A percentile compares a stretch with the other conserved stretches of the same genome.
Evolutionary conservation across 2,113 vertebrate species (phyloP).

Genomic region (Amphilophus citrinellus): DNA sequence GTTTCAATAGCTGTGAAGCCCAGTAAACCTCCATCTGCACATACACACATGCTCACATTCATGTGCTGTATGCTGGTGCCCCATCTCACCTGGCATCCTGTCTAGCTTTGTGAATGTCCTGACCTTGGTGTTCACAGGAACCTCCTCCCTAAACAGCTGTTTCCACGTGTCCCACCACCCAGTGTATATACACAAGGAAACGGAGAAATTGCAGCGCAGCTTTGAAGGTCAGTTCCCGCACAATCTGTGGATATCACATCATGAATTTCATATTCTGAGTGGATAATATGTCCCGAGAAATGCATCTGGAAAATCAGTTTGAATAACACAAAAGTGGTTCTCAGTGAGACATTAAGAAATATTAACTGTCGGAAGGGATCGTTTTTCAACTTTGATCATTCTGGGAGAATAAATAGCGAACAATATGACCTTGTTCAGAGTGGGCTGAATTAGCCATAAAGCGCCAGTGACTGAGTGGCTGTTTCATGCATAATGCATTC

Average conservation of each 20-base stretch:
- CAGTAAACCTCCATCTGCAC: neutral
- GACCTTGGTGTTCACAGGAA: slow-evolving; percentile 70
- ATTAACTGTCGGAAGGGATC: slow-evolving; percentile 55
- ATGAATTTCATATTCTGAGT: slow-evolving; percentile 48
- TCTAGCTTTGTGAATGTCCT: slow-evolving; percentile 54
- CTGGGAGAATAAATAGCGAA: slow-evolving; percentile 59
- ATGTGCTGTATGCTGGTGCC: neutral
- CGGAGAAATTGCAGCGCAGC: slow-evolving; percentile 11
- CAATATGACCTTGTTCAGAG: slow-evolving; percentile 66
- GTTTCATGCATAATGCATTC: slow-evolving; percentile 64
- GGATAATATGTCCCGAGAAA: slow-evolving; percentile 31
- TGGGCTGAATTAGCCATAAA: slow-evolving; percentile 47
- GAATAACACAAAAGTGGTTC: slow-evolving; percentile 48
- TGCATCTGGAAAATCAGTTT: slow-evolving; percentile 41
- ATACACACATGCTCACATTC: neutral
- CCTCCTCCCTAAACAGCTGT: slow-evolving; percentile 74
- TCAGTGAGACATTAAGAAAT: slow-evolving; percentile 48
- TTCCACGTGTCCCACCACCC: slow-evolving; percentile 66
- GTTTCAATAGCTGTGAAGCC: slow-evolving; percentile 21
- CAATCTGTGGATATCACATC: slow-evolving; percentile 38
- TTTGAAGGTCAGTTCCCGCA: slow-evolving; percentile 27
- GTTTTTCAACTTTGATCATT: slow-evolving; percentile 55
- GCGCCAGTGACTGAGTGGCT: slow-evolving; percentile 52
- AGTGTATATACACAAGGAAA: slow-evolving; percentile 46
- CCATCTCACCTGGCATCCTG: slow-evolving; percentile 70